Base-by-base conservation (phyloP, 1,140 invertebrate species). In the Trichogramma pretiosum region DNA sequence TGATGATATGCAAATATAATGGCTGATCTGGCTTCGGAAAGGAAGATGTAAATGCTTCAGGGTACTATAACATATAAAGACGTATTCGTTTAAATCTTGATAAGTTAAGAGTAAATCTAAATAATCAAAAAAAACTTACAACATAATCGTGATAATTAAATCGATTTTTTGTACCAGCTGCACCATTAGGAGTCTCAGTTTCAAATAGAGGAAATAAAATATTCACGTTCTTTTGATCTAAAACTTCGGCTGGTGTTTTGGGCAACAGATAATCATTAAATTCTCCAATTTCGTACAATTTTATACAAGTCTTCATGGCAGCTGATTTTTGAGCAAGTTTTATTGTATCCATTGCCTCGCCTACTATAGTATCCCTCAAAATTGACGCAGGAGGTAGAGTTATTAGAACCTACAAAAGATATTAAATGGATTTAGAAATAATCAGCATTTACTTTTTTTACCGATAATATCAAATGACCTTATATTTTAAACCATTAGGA, bases 231-330 rank as follows among this genome's bases (percentile, higher is more conserved):
- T 23, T 10, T 38, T 34, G 14, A 45, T 18, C n/a, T 37, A 32
- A 48, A 59, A 11, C 48, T 47, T 50, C 48, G 60, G 28, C 50
- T 32, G 64, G 87, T 84, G 33, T 17, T 80, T 80, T 50, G 3
- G 89, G 90, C 33, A 86, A 63, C 28, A 98, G 70, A 59, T 81
- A 60, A 57, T 95, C 74, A 68, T 82, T 77, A 1, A 99, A 66
- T 73, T 96, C 93, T 1, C 82, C 82, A 13, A 69, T 54, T 39
- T 77, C 23, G 60, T 93, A 81, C 53, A 96, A 68, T 54, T 70
- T 61, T 48, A 79, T 77, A 61, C 89, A 92, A 1, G 79, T 77
- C 51, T 84, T 78, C 18, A 93, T 72, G 0, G 90, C 91, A 1
- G 81, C 90, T 3, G 85, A 80, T 53, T 83, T 76, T 70, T 93